Conservation (phyloP, 2,888 invertebrate genomes). For the Dryobota labecula region DNA sequence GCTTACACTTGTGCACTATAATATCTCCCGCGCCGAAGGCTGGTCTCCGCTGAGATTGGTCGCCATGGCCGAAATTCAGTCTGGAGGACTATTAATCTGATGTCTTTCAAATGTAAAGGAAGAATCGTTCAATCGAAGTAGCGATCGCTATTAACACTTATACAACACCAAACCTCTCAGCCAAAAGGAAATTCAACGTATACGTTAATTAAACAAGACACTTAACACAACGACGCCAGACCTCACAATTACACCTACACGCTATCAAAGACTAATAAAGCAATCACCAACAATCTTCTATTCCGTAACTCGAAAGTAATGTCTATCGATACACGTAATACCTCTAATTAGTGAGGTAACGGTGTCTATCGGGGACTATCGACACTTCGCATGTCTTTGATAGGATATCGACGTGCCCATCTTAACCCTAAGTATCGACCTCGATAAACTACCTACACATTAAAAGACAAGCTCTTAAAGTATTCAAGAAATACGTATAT, state of each 20-base stretch:
- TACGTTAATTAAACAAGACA: constrained; percentile 15
- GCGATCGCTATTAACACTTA: neutral
- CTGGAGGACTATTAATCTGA: too few relatives aligned
- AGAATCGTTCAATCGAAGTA: too few relatives aligned
- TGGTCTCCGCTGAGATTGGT: too few relatives aligned
- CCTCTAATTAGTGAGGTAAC: constrained; percentile 75
- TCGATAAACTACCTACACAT: constrained; percentile 62
- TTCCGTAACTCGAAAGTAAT: constrained; percentile 49
- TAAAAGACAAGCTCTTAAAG: constrained; percentile 54
- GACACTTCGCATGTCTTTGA: constrained; percentile 73
- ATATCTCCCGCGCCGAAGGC: too few relatives aligned
- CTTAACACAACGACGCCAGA: constrained; percentile 10
- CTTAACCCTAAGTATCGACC: constrained; percentile 66
- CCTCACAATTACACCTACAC: constrained; percentile 43
- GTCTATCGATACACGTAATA: constrained; percentile 70
- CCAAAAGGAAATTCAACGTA: constrained; percentile 6
- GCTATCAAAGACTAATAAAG: constrained; percentile 31
- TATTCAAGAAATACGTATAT: constrained; percentile 32
- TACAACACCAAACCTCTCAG: neutral
- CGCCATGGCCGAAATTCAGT: too few relatives aligned
- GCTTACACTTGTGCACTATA: too few relatives aligned
- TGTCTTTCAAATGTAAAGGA: too few relatives aligned
- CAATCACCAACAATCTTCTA: constrained; percentile 36
- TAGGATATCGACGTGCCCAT: constrained; percentile 72
- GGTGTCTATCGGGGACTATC: constrained; percentile 68